These are phyloP conservation scores for Bradynema listronoti DNA, from an alignment of 1,140 invertebrate species.

Conservation along the genomic window DNA sequence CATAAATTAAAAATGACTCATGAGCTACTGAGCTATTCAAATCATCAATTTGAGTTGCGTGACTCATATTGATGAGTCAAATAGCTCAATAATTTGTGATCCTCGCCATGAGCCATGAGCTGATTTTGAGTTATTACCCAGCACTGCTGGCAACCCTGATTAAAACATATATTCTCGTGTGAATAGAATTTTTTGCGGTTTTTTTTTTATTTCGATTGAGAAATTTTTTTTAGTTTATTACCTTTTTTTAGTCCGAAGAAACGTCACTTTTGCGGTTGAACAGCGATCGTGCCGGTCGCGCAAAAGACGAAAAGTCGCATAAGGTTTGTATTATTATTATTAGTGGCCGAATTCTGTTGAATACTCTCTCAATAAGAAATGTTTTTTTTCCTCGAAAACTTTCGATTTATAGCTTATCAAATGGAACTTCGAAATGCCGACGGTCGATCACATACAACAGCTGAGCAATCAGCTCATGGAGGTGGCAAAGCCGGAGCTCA, in stretches of 20 bases:
- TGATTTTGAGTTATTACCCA: no score
- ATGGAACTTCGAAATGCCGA: slow-evolving; percentile 84
- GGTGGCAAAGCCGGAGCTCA: slow-evolving; percentile 64
- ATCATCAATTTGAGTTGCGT: no score
- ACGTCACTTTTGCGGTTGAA: not conserved
- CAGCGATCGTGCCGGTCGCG: slow-evolving; percentile 15
- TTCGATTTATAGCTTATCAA: slow-evolving; percentile 65
- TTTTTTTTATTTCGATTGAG: no score
- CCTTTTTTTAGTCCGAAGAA: not conserved
- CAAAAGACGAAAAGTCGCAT: slow-evolving; percentile 30
- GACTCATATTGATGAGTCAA: no score
- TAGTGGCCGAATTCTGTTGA: no score
- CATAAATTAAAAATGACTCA: no score
- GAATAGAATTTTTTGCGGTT: slow-evolving; percentile 12
- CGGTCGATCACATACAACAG: slow-evolving; percentile 85
- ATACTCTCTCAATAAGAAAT: not conserved
- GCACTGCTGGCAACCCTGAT: no score
- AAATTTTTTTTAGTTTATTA: no score
- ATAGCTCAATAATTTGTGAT: no score
- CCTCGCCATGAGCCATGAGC: no score
- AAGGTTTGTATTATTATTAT: slow-evolving; percentile 13
- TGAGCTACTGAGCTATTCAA: no score
- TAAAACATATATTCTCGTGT: no score
- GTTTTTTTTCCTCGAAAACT: not conserved
- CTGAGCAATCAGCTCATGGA: slow-evolving; percentile 81